Percentiles rank a stretch among this genome's conserved stretches.
Evolutionary conservation across 1,140 invertebrate species (phyloP).

Genomic region (Chrysoperla carnea): DNA sequence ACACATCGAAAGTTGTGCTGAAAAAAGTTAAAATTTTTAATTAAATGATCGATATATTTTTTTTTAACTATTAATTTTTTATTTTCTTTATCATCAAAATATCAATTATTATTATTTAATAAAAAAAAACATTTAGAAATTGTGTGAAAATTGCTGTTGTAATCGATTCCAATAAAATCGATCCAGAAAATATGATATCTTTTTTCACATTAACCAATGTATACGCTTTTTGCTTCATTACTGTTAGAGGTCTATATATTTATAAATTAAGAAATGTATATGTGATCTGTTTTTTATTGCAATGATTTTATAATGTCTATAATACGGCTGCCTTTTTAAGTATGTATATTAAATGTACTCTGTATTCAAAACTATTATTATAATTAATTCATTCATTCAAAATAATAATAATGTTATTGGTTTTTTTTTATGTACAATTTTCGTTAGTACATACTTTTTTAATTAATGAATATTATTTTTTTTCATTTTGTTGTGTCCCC

Average conservation of each 20-base stretch:
- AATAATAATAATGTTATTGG: too few relatives aligned
- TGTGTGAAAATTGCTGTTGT: neutral
- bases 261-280: neutral
- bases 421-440: too few relatives aligned
- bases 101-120: neutral
- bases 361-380: neutral
- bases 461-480: too few relatives aligned
- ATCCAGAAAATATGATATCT: neutral
- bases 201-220: neutral
- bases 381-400: too few relatives aligned
- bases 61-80: neutral
- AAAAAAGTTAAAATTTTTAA: too few relatives aligned
- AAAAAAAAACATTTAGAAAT: neutral
- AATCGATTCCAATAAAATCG: neutral
- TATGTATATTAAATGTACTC: neutral
- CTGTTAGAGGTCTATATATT: neutral
- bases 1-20: too few relatives aligned
- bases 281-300: neutral
- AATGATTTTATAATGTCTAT: neutral
- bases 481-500: too few relatives aligned
- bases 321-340: neutral
- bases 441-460: too few relatives aligned
- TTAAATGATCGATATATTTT: neutral
- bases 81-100: neutral
- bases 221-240: neutral